Base-by-base conservation (phyloP, 2,888 invertebrate genomes). In the Scaptomyza flava region DNA sequence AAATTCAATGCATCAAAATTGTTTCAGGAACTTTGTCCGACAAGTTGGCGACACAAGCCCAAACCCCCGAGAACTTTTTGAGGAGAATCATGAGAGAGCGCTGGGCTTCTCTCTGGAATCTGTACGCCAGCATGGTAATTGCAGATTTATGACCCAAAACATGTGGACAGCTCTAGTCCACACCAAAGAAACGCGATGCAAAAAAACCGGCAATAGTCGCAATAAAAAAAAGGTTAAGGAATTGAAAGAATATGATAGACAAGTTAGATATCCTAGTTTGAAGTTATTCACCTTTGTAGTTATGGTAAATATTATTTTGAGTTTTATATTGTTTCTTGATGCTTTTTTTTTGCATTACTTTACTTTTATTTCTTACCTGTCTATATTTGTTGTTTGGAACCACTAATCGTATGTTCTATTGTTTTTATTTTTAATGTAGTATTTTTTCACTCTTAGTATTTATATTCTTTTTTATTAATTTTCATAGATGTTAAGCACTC, bases 121-220 rank as follows among this genome's bases (percentile, higher is more conserved):
- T 52, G 30, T 50, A 23, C 50, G 58, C 59, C 65, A 50, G 73
- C 84, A 51, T 80, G 66, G 80, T 83, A 83, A 79, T 79, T 83
- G 84, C 67, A 77, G 83, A 80, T 80, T 80, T 84, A 80, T 80
- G 72, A 68, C 72, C 69, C 65, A 72, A 77, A 83, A 81, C 84
- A 83, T 83, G 81, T 83, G 84, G 81, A 67, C 81, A 71, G 60
- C 63, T 41, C 51, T 50, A 57, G 66, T 57, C 57, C 48, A 66
- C 47, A 42, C 30, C 14, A 42, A 46, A 42, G 47, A 48, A 53
- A 33, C 3, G 41, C 9, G 14, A 48, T 14, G 14, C 14, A n/a
- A 43, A 31, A 17, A 20, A 23, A 14, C 8, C 17, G 17, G 17
- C 17, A 41, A 41, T 17, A 17, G 17, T 9, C 41, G 9, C 17